Base-by-base conservation (phyloP, 37 sponge, comb jelly and placozoan species). In the Spongia lamella region DNA sequence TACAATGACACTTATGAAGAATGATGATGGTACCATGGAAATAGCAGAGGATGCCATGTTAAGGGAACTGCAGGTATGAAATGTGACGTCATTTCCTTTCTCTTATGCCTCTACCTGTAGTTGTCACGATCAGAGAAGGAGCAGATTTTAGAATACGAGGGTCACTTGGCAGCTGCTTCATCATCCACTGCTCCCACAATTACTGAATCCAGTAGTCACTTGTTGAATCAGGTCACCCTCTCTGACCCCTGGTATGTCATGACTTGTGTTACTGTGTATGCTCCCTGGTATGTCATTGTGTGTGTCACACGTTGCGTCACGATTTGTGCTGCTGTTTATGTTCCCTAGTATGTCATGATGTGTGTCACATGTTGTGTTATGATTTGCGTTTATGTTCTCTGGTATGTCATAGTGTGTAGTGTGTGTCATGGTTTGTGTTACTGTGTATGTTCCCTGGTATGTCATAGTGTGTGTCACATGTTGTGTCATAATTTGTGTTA, bases 181-280 rank as follows among this genome's bases (percentile, higher is more conserved):
- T 49, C 79, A n/a, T 11, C 82, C 37, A 72, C 52, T 27, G 40
- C 57, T 26, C 68, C 82, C 14, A 65, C 54, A 70, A 89, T 96
- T 27, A 93, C 86, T 31, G 94, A 96, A 70, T 36, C 85, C 72
- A 87, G 84, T 76, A 96, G 97, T 69, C 87, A 84, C 31, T 63
- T 96, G 26, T 68, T 96, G 34, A 96, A 96, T 70, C 96, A 96
- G 40, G 83, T 96, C 59, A 85, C 87, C 7, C 79, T 86, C 65
- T 66, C 83, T 7, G 66, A 79, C 11, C 93, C 93, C 40, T 88
- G 75, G 92, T 86, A 53, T 68, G 85, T 60, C 9, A 9, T 43
- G 47, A n/a, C n/a, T 43, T 43, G 47, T 43, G 47, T 43, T 9
- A 43, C 47, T 43, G 47, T 43, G 47, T 2, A 2, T 3, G 57